phyloP scores from a whole-genome alignment of 2,797 vertebrate species.

The Pipistrellus kuhlii region DNA sequence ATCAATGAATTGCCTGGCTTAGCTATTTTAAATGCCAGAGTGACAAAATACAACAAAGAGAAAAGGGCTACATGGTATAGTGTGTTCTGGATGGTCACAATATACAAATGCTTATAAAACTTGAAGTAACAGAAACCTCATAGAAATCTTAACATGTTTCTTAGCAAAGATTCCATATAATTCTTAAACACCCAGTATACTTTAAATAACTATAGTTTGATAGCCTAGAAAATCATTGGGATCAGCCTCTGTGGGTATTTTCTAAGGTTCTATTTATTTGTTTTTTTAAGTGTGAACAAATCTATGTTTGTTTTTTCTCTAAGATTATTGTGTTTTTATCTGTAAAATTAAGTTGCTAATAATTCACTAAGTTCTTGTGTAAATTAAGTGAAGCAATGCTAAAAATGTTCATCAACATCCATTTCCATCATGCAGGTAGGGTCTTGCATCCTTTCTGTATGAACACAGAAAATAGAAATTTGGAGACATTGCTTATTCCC shows the following conservation, averaged over 20 bases:
- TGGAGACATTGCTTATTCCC: not conserved
- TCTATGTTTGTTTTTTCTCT: not conserved
- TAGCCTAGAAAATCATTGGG: not conserved
- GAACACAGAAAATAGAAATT: not conserved
- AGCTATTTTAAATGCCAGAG: not conserved
- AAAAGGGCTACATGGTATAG: not conserved
- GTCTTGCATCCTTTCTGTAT: not conserved
- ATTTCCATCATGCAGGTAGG: not conserved
- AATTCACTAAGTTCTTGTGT: not conserved
- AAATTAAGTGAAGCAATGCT: not conserved
- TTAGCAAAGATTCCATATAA: not conserved
- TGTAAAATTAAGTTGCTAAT: not conserved
- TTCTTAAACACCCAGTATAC: not conserved
- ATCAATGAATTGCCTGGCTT: not conserved
- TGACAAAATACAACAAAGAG: not conserved
- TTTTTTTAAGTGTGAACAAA: not conserved
- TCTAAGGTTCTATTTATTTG: not conserved
- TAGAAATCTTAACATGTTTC: not conserved
- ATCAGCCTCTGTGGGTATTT: not conserved
- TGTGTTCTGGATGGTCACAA: not conserved
- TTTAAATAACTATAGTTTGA: not conserved
- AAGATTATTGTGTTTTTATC: not conserved
- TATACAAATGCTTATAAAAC: conserved; percentile 1
- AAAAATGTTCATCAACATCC: not conserved
- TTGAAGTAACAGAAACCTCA: conserved; percentile 8